phyloP scores from a whole-genome alignment of 2,113 vertebrate genomes.

The Phoenicopterus ruber region DNA sequence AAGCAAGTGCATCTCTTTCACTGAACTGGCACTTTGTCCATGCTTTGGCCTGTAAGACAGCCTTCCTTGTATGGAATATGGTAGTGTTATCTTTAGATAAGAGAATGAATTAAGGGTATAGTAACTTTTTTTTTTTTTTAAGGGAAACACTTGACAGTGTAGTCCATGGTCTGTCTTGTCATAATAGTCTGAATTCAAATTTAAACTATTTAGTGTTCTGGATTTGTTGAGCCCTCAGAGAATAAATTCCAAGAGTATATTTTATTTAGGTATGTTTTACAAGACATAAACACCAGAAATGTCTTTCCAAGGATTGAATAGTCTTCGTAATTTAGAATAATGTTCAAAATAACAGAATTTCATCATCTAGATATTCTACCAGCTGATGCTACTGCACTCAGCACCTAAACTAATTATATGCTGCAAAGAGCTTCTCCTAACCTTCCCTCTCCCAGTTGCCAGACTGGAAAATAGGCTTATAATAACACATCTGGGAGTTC shows the following conservation, averaged over 20 bases:
- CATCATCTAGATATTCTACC: background rate
- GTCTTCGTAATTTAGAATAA: background rate
- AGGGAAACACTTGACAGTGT: background rate
- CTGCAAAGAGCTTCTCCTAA: background rate
- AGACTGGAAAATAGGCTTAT: slow-evolving; percentile 13
- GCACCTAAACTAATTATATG: background rate
- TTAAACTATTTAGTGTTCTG: background rate
- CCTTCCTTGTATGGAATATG: background rate
- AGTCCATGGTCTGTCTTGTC: background rate
- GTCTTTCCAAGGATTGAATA: background rate
- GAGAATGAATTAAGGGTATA: background rate
- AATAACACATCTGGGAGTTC: background rate
- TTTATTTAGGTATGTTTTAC: background rate
- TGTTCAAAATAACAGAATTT: background rate
- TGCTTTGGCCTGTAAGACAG: background rate
- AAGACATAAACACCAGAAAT: background rate
- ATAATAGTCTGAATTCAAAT: background rate
- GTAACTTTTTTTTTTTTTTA: background rate
- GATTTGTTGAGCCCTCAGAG: background rate
- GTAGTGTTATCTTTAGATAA: background rate
- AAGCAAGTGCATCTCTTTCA: background rate
- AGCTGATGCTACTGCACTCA: background rate
- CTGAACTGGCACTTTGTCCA: background rate
- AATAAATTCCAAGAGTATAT: background rate
- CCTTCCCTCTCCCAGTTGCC: background rate